These are phyloP conservation scores for Clarias fuscus DNA, from an alignment of 2,797 vertebrate genomes.

Conservation along the genomic window DNA sequence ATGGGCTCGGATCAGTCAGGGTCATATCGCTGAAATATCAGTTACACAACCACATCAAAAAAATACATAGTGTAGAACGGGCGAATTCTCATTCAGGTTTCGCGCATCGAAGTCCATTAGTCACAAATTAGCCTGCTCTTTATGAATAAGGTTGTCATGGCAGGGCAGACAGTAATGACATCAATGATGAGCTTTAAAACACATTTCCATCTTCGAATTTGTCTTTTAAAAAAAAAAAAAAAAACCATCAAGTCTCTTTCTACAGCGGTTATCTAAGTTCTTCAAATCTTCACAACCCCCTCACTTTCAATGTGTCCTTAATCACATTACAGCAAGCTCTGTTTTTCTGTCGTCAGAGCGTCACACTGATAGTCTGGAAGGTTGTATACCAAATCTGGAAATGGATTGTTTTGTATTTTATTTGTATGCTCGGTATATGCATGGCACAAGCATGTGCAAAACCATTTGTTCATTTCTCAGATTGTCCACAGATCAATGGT, in stretches of 20 bases:
- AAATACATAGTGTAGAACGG: neutral
- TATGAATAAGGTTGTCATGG: neutral
- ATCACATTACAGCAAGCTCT: neutral
- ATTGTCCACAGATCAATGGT: neutral
- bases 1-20: neutral
- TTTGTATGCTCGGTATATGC: too few relatives aligned
- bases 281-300: neutral
- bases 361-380: neutral
- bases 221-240: too few relatives aligned
- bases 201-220: neutral
- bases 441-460: too few relatives aligned
- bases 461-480: too few relatives aligned
- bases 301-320: neutral
- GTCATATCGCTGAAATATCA: neutral
- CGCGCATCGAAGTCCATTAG: neutral
- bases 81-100: neutral
- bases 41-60: neutral
- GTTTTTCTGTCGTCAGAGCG: neutral
- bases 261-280: neutral
- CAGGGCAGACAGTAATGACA: neutral
- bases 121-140: neutral
- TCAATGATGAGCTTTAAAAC: neutral
- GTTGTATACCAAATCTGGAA: neutral
- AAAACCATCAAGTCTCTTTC: neutral
- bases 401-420: neutral